Base-by-base conservation (phyloP, 1,140 invertebrate species). In the Acromyrmex echinatior region DNA sequence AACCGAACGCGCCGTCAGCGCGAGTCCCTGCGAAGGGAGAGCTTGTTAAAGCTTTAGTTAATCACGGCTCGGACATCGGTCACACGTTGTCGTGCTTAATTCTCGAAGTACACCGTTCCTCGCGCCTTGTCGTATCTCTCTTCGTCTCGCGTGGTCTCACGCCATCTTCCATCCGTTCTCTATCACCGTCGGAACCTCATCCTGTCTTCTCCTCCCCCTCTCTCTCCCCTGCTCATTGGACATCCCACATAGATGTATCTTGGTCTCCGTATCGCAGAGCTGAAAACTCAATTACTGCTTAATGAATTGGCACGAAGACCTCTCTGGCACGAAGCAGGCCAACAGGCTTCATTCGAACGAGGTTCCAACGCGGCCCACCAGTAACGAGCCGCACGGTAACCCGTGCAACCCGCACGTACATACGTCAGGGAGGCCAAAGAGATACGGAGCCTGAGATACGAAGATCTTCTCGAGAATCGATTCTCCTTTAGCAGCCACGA, bases 281-380 rank as follows among this genome's bases (percentile, higher is more conserved):
- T 94, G 93, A 94, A 94, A 94, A 94, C 94, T 94, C 94, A 94
- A 94, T 94, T 94, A 94, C 92, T 90, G 90, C 93, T 93, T 94
- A 94, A 94, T 94, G 94, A 94, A 94, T 94, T 94, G 93, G 93
- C 87, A 58, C 68, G 87, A 81, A 79, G 74, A 71, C 25, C 68
- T 60, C 80, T 49, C 80, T 18, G 39, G 39, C 49, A 81, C 71
- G 68, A 84, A 51, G 68, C 39, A 79, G 80, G 58, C 62, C 68
- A 90, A 53, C 49, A 18, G 81, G 73, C 66, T 70, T 76, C 25
- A 1, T 45, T 68, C 80, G 76, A 77, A 62, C 73, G 56, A 71
- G 62, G 39, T 56, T 65, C n/a, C 39, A 70, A 70, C 45, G n/a
- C 39, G 81, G 73, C 73, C 89, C 70, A 65, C 80, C 88, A 79